A percentile compares a stretch with the other conserved stretches of the same genome.
Conservation (phyloP, 2,113 vertebrate species). For the Scomber colias region DNA sequence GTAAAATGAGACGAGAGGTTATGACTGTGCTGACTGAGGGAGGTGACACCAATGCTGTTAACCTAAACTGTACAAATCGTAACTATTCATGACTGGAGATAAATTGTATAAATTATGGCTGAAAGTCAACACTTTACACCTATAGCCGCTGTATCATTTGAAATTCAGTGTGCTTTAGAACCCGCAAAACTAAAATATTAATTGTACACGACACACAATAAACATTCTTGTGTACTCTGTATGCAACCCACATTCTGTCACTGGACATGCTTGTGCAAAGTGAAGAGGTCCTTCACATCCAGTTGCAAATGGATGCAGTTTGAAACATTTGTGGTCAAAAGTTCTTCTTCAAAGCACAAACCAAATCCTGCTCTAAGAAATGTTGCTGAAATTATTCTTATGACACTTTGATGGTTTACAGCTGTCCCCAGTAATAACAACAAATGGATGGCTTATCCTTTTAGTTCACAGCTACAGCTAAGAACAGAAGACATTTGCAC, state of each 20-base stretch:
- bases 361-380: background rate
- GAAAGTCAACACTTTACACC: too few relatives aligned
- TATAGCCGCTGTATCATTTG: background rate
- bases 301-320: too few relatives aligned
- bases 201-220: background rate
- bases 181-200: background rate
- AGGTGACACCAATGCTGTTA: background rate
- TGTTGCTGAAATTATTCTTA: background rate
- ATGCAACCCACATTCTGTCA: background rate
- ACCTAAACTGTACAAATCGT: background rate
- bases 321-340: too few relatives aligned
- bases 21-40: too few relatives aligned
- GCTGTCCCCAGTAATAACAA: background rate
- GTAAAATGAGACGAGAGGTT: background rate
- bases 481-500: background rate
- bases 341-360: background rate
- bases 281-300: too few relatives aligned
- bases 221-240: conserved; percentile 29
- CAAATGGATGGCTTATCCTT: background rate
- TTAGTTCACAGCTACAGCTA: background rate
- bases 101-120: background rate
- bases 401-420: background rate
- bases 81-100: background rate
- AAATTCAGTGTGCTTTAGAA: background rate
- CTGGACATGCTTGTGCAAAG: background rate